These are phyloP conservation scores for Hemiprocne comata DNA, from an alignment of 2,113 vertebrate species.

Conservation along the genomic window DNA sequence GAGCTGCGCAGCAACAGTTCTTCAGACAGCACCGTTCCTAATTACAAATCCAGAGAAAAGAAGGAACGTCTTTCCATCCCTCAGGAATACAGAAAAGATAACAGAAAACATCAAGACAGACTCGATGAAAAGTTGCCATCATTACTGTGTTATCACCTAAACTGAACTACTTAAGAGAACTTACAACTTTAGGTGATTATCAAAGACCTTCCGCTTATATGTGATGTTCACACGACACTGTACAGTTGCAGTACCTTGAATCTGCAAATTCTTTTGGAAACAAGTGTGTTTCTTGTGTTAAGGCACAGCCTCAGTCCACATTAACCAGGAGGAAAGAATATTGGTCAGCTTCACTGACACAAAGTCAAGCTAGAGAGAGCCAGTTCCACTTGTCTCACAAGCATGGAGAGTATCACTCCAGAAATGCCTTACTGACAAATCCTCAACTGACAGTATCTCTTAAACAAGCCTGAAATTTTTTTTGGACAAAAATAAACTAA, in stretches of 20 bases:
- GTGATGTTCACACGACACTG: background rate
- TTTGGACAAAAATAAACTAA: background rate
- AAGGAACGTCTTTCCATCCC: background rate
- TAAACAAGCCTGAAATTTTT: background rate
- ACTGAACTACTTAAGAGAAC: background rate
- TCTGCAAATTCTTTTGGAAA: background rate
- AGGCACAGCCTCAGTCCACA: background rate
- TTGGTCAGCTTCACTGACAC: fast-evolving
- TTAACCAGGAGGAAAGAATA: background rate
- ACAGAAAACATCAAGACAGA: background rate
- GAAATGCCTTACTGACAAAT: background rate
- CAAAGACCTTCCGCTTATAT: background rate
- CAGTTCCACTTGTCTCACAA: background rate
- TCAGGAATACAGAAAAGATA: background rate
- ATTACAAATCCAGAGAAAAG: background rate
- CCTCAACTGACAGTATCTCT: background rate
- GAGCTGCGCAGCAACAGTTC: background rate
- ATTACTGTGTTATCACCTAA: background rate
- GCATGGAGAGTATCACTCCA: fast-evolving
- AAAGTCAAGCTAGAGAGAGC: background rate
- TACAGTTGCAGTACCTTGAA: background rate
- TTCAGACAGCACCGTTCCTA: background rate
- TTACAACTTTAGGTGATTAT: background rate
- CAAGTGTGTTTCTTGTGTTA: background rate
- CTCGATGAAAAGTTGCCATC: background rate